A percentile compares a stretch with the other conserved stretches of the same genome.
These are phyloP conservation scores for Pammene fasciana DNA, from an alignment of 2,888 invertebrate genomes.

Conservation along the genomic window DNA sequence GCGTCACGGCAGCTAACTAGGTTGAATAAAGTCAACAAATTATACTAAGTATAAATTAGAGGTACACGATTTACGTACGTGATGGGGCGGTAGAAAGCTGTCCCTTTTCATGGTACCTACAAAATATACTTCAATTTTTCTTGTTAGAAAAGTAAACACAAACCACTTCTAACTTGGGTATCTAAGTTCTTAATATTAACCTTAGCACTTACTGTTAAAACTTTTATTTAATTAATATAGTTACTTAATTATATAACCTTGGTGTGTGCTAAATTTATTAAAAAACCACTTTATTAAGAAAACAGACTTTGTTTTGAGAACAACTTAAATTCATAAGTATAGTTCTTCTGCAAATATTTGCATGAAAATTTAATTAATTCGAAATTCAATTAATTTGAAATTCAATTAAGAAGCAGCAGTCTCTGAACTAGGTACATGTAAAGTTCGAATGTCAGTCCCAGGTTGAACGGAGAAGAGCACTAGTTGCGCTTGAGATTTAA, in stretches of 20 bases:
- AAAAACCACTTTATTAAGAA: neutral
- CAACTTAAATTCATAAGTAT: neutral
- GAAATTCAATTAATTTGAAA: too few species aligned
- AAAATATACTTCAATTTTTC: neutral
- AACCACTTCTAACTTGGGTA: neutral
- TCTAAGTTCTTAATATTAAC: neutral
- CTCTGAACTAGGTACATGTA: too few species aligned
- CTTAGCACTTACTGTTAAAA: neutral
- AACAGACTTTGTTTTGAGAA: neutral
- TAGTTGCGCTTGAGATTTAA: too few species aligned
- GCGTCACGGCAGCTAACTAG: conserved; percentile 69
- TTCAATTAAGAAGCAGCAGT: too few species aligned
- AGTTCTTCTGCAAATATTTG: neutral
- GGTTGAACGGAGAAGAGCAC: too few species aligned
- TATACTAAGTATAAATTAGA: conserved; percentile 59
- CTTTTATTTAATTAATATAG: neutral
- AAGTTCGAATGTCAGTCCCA: too few species aligned
- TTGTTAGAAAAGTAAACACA: conserved; percentile 3
- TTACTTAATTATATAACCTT: neutral
- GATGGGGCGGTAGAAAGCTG: conserved; percentile 64
- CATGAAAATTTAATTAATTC: too few species aligned
- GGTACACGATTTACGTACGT: conserved; percentile 58
- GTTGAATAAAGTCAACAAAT: conserved; percentile 65
- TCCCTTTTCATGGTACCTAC: conserved; percentile 49
- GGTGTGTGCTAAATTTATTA: neutral